phyloP scores from a whole-genome alignment of 2,113 vertebrate species.

The Cnemophilus loriae region DNA sequence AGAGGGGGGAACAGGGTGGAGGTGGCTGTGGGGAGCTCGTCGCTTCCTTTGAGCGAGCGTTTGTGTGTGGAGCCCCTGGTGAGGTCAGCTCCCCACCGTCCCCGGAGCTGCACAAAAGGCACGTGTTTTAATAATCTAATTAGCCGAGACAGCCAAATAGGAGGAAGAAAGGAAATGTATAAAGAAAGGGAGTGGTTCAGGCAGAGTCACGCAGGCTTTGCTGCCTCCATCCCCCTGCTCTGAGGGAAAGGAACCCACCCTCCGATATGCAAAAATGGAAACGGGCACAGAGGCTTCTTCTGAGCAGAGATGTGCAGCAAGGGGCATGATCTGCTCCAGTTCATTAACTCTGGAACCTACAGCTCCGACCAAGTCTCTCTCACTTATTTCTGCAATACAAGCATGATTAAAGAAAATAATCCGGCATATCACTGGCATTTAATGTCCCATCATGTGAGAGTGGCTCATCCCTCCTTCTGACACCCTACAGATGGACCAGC shows the following conservation, averaged over 20 bases:
- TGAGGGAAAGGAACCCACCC: neutral
- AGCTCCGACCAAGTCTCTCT: neutral
- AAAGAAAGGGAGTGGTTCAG: slow-evolving; percentile 21
- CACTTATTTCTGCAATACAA: neutral
- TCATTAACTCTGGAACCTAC: neutral
- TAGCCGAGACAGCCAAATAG: neutral
- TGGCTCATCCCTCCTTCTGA: neutral
- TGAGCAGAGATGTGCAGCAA: neutral
- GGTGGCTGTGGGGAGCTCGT: neutral
- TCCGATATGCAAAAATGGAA: neutral
- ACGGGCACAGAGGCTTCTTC: neutral
- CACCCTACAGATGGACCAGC: neutral
- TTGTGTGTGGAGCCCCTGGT: neutral
- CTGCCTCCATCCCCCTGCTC: neutral
- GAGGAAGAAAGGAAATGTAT: neutral
- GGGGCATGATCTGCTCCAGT: neutral
- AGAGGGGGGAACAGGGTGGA: neutral
- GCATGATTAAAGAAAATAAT: neutral
- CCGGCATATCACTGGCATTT: neutral
- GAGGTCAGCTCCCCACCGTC: neutral
- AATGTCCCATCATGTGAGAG: neutral
- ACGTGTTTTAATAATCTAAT: slow-evolving; percentile 18
- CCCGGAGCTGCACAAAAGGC: neutral
- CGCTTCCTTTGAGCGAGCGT: neutral
- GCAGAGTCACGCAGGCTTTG: neutral